These are phyloP conservation scores for Arothron firmamentum DNA, from an alignment of 2,113 vertebrate genomes.

Conservation along the genomic window DNA sequence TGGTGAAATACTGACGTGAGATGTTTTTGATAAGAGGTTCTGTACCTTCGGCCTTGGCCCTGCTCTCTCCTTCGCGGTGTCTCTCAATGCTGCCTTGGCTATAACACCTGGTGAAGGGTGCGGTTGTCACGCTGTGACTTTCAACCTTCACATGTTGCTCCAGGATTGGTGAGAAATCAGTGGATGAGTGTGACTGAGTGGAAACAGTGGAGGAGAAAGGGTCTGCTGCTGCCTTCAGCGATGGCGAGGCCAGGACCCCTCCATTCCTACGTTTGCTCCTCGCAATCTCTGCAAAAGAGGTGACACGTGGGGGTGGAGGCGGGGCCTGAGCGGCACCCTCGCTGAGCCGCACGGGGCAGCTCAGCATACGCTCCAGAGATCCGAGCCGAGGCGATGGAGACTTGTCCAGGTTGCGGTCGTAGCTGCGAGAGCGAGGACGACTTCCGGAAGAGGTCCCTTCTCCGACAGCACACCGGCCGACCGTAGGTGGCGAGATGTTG, in stretches of 20 bases:
- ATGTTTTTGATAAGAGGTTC: too few species aligned
- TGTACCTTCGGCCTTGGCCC: slow-evolving; percentile 68
- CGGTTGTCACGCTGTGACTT: slow-evolving; percentile 69
- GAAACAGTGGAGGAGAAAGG: slow-evolving; percentile 69
- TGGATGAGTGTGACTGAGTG: slow-evolving; percentile 70
- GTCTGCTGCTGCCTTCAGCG: slow-evolving; percentile 67
- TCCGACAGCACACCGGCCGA: slow-evolving; percentile 18
- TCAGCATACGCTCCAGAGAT: slow-evolving; percentile 92
- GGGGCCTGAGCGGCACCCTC: slow-evolving; percentile 70
- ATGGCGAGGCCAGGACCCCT: slow-evolving; percentile 63
- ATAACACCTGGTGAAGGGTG: slow-evolving; percentile 74
- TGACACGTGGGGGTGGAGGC: slow-evolving; percentile 79
- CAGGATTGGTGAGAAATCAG: slow-evolving; percentile 84
- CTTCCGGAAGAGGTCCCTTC: slow-evolving; percentile 54
- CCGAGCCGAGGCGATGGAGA: slow-evolving; percentile 79
- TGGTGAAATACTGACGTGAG: too few species aligned
- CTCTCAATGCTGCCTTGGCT: slow-evolving; percentile 71
- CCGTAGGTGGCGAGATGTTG: slow-evolving; percentile 82
- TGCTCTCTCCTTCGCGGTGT: slow-evolving; percentile 45
- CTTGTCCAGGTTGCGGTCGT: slow-evolving; percentile 89
- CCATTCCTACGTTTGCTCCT: slow-evolving; percentile 81
- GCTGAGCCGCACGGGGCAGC: slow-evolving; percentile 90
- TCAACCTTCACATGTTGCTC: slow-evolving; percentile 61
- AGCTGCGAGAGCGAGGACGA: slow-evolving; percentile 86
- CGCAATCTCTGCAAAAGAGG: slow-evolving; percentile 93